Base-by-base conservation (phyloP, 2,888 invertebrate species). In the Drosophila lutescens region DNA sequence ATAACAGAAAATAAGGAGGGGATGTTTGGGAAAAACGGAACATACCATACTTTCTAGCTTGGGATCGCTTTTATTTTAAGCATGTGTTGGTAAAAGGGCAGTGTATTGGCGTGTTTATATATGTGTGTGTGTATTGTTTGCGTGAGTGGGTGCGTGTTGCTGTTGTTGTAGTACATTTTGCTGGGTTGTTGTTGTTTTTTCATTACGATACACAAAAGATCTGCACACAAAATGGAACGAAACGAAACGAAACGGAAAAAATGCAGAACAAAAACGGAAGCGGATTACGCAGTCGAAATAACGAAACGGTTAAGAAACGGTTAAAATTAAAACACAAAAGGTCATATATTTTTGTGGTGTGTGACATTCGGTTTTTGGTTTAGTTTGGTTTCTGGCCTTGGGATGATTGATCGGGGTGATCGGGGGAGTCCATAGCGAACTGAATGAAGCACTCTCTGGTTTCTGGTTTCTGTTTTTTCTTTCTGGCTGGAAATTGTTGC, bases 401-500 rank as follows among this genome's bases (percentile, higher is more conserved):
- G 5, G 6, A 26, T 38, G 7, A 38, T n/a, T 34, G 34, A 34
- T 34, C 34, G 34, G 12, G 12, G 4, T 12, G 34, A 34, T 34
- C 34, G 34, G 34, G 34, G 12, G 12, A 34, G 32, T 34, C 9
- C 32, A 34, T 12, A 4, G 8, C 8, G 7, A 30, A 30, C 30
- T 30, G 30, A 30, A 30, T 30, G 30, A 30, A 30, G 8, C 8
- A 30, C 30, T 30, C 30, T 30, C 8, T 30, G 26, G 26, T 6
- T 26, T 26, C 20, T 1, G 20, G 2, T 20, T 20, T 20, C 20
- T 20, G 20, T 20, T 20, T 20, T 2, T 20, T 1, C 1, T 20
- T 2, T 23, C 26, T 30, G 30, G n/a, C 4, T 6, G 38, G 5
- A 38, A 38, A 38, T 30, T 85, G 83, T 81, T 87, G 86, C 54